Conservation (phyloP, 2,113 vertebrate species). For the Zosterops hypoxanthus region DNA sequence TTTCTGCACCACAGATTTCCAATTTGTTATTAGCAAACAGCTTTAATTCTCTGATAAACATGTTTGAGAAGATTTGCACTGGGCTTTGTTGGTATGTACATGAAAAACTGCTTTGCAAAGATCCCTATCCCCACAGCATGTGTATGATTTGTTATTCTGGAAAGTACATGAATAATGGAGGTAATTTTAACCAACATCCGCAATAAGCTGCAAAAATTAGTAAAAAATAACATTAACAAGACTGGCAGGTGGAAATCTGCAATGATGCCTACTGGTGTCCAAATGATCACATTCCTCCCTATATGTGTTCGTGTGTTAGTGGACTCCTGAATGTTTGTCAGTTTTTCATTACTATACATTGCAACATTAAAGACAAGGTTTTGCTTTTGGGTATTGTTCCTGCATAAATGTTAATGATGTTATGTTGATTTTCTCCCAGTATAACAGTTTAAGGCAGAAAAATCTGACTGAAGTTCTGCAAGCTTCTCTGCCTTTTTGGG, state of each 20-base stretch:
- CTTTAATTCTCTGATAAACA: slow-evolving; percentile 38
- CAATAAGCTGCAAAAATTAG: not conserved
- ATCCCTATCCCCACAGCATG: not conserved
- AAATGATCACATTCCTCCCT: rapidly evolving
- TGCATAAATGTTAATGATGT: not conserved
- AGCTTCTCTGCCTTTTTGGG: not conserved
- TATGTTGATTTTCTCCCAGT: not conserved
- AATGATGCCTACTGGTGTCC: not conserved
- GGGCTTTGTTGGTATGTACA: not conserved
- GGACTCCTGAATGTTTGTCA: not conserved
- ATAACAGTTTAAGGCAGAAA: not conserved
- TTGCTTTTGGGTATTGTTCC: not conserved
- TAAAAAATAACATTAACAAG: not conserved
- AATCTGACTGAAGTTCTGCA: not conserved
- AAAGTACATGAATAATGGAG: not conserved
- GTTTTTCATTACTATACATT: not conserved
- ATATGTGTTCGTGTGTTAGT: not conserved
- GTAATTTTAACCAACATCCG: not conserved
- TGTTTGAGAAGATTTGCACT: not conserved
- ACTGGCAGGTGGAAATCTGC: not conserved
- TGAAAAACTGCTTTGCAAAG: not conserved
- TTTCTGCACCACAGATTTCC: slow-evolving; percentile 37
- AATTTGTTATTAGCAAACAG: slow-evolving; percentile 42
- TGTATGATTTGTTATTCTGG: not conserved
- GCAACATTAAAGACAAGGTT: not conserved